Conservation (phyloP, 2,888 invertebrate genomes). For the Eucriotettix oculatus region DNA sequence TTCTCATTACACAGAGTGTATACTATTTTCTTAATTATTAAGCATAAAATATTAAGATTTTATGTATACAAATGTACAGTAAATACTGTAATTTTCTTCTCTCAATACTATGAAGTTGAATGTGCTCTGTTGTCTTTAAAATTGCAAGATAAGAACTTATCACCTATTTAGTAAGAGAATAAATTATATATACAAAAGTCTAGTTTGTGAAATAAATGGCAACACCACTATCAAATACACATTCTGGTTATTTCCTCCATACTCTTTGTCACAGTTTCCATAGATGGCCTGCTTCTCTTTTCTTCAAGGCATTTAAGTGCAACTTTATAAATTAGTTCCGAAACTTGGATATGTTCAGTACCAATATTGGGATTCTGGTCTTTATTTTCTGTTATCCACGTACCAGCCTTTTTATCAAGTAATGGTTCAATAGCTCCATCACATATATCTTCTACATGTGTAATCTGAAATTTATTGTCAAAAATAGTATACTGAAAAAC, state of each 20-base stretch:
- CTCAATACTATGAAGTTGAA: too few species aligned
- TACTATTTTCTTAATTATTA: too few species aligned
- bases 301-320: neutral
- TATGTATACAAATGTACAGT: neutral
- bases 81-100: too few species aligned
- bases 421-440: slow-evolving; percentile 34
- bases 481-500: too few species aligned
- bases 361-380: neutral
- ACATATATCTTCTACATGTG: slow-evolving; percentile 37
- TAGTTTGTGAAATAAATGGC: too few species aligned
- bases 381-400: slow-evolving; percentile 27
- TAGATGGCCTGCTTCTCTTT: neutral
- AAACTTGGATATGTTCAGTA: neutral
- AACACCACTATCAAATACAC: too few species aligned
- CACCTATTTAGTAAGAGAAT: too few species aligned
- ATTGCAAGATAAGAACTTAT: too few species aligned
- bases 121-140: too few species aligned
- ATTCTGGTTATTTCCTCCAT: neutral
- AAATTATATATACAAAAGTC: too few species aligned
- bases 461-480: slow-evolving; percentile 21
- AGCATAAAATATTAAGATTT: neutral
- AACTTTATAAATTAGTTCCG: neutral
- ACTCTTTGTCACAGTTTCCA: neutral
- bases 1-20: too few species aligned
- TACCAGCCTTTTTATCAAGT: slow-evolving; percentile 36